Evolutionary conservation across 2,888 invertebrate species (phyloP), one percentile per base, ranked within the genome.

Genomic region (Corbicula japonica): DNA sequence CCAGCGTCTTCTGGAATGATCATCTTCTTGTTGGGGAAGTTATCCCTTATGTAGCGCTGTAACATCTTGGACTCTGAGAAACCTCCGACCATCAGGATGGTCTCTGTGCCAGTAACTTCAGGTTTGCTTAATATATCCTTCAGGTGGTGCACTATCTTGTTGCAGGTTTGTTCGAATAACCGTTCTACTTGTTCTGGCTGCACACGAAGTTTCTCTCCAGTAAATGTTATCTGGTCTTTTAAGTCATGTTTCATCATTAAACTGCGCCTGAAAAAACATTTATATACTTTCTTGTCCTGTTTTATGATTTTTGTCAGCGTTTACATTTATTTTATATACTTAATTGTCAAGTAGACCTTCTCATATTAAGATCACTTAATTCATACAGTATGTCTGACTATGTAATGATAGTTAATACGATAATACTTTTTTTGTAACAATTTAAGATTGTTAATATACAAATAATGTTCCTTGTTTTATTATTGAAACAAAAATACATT

Each of bases 11-110:
- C 56, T 38, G 79, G 79, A 21, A 79, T 65, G 6, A 65, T 52
- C 4, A 81, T 52, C 23, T 38, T 65, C 58, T 66, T 71, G 41
- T 48, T 38, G 3, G 66, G 66, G 32, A 81, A 77, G 38, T 30
- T 48, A 15, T 28, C 35, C 46, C 52, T 77, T 8, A 77, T 38
- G 2, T 56, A 71, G 38, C 56, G 52, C 48, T 77, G 81, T 28
- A 81, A 56, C 74, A 81, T 74, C 26, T 28, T 60, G 12, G 81
- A 81, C 28, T 81, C 81, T 2, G 77, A 77, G 28, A 81, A 81
- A 1, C 81, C 81, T 1, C 81, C 81, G 23, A 81, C 81, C 81
- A 81, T 81, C 6, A 81, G 41, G 12, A 81, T 76, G 10, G 74
- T 71, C 18, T 75, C 62, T 18, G 74, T 62, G 1, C 68, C 71